Base-by-base conservation (phyloP, 2,113 vertebrate genomes). In the Vulpes lagopus region DNA sequence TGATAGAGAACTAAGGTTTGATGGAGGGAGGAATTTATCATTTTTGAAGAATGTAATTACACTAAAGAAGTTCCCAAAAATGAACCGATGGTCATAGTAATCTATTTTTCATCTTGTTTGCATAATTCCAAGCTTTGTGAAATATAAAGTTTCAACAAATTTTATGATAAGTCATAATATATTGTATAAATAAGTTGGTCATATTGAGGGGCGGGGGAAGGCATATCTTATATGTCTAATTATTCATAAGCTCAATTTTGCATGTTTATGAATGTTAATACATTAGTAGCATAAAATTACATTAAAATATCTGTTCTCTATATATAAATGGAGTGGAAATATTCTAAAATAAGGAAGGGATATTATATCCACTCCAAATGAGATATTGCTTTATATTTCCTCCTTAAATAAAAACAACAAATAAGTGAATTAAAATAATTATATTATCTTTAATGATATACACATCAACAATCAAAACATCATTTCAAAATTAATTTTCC, bases 401-500 rank as follows among this genome's bases (percentile, higher is more conserved):
- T 87, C 10, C 51, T 88, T 43, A 95, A 74, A 60, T 65, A 95
- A 80, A 7, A 91, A 25, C 35, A 91, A 60, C 16, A 84, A 60
- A 79, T 86, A 86, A 23, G 15, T 80, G 11, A 84, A 79, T 96
- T 95, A 82, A 95, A 96, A 60, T 83, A 49, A 69, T 89, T 43
- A 89, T 73, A 78, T 76, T 95, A 74, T 73, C 73, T 60, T 87
- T 82, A 85, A 51, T 16, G 4, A 78, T 87, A 25, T 49, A 78
- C n/a, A 20, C 49, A 79, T 79, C 43, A 79, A 53, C 16, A 49
- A 84, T 97, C 30, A 74, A 80, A 88, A 60, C 11, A 57, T 7
- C 25, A 67, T 35, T 95, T 95, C 23, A 79, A 60, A 97, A 57
- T 94, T 93, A 20, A 84, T 67, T 91, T 91, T 92, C 38, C 83